Evolutionary conservation across 2,113 vertebrate genomes (phyloP).

Genomic region (Collichthys lucidus): DNA sequence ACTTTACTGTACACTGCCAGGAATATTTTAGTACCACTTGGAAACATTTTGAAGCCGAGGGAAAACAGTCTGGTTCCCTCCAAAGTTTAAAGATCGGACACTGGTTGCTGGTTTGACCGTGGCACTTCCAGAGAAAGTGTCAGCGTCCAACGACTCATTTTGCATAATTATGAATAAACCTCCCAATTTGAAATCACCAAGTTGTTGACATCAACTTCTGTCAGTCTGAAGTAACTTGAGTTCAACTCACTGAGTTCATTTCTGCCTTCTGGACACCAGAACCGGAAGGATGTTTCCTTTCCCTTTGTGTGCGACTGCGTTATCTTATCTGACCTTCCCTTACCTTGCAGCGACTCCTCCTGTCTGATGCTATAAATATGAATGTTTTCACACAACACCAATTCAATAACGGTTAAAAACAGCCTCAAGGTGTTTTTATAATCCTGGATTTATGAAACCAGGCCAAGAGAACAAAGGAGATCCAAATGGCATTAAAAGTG

Average conservation of each 20-base stretch:
- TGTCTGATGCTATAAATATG: conserved; percentile 13
- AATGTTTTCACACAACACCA: conserved; percentile 11
- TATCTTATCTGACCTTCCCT: conserved; percentile 1
- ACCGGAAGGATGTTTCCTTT: not conserved
- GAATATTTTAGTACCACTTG: not conserved
- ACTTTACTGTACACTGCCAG: not conserved
- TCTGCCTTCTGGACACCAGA: not conserved
- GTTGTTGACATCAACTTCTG: not conserved
- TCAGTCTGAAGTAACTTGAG: too few species aligned
- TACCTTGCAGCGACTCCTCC: not conserved
- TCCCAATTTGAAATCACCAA: not conserved
- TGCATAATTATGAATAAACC: too few species aligned
- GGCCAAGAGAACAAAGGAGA: conserved; percentile 10
- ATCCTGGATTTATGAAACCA: conserved; percentile 38
- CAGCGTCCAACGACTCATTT: too few species aligned
- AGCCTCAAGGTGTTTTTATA: conserved; percentile 37
- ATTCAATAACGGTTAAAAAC: conserved; percentile 10
- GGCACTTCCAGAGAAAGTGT: too few species aligned
- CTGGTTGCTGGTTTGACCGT: too few species aligned
- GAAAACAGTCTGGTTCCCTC: too few species aligned
- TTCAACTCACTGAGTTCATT: not conserved
- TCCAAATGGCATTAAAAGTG: conserved; percentile 32
- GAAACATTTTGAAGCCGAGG: not conserved
- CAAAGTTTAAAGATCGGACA: too few species aligned
- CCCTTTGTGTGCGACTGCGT: not conserved